Conservation (phyloP, 2,888 invertebrate species). For the Encarsia formosa region DNA sequence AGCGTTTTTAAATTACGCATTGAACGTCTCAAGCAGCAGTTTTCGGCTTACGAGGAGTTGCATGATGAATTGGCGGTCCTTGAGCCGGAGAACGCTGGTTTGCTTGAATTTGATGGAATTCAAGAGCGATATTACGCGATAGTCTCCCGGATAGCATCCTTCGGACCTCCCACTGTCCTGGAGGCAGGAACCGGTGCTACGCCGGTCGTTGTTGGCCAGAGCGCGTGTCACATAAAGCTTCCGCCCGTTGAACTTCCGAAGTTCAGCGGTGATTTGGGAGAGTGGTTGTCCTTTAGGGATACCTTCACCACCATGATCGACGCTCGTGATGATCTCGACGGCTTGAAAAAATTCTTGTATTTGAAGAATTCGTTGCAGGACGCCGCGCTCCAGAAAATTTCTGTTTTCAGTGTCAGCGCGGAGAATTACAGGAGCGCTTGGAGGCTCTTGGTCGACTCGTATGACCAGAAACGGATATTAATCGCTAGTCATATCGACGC, state of each 20-base stretch:
- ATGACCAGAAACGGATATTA: constrained; percentile 21
- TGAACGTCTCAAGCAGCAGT: not conserved
- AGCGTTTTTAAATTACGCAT: not conserved
- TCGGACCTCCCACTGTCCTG: not conserved
- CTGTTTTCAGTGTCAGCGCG: constrained; percentile 11
- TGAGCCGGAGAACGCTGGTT: not conserved
- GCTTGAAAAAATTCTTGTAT: constrained; percentile 21
- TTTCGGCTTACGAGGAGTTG: not conserved
- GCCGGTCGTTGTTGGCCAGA: not conserved
- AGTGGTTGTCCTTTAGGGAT: constrained; percentile 22
- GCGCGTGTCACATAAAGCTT: constrained; percentile 12
- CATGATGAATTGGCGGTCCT: not conserved
- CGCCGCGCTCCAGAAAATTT: constrained; percentile 17
- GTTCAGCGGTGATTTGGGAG: not conserved
- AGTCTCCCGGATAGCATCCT: not conserved
- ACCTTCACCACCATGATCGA: constrained; percentile 23
- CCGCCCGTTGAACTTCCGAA: constrained; percentile 4
- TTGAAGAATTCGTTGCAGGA: constrained; percentile 15
- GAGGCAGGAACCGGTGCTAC: not conserved
- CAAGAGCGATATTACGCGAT: not conserved
- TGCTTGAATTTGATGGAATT: not conserved
- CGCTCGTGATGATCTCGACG: constrained; percentile 12
- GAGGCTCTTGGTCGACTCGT: constrained; percentile 10
- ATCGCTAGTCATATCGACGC: constrained; percentile 22
- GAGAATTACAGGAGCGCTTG: constrained; percentile 22